Evolutionary conservation across 1,140 invertebrate genomes (phyloP), one percentile per base, ranked within the genome.

Genomic region (Eufriesea mexicana): DNA sequence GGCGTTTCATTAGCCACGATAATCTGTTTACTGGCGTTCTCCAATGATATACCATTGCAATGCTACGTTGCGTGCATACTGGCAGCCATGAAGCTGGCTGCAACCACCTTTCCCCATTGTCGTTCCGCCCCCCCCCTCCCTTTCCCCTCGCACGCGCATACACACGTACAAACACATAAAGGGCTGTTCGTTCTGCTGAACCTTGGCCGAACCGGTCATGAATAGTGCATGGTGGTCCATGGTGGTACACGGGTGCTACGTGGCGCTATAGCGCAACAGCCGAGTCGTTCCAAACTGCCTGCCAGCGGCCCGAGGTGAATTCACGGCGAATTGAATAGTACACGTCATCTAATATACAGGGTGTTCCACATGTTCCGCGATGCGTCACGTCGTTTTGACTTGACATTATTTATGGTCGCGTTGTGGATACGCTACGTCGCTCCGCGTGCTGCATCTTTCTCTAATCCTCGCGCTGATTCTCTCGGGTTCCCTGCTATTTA

Each of bases 271-370:
- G 47, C 68, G 67, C 54, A 64, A 73, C 70, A 67, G 45, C 62
- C 72, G 64, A 89, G 85, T 87, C 83, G 79, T 82, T 84, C 73
- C 86, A 67, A 35, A 81, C 84, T 87, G 85, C 82, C 86, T 87
- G 87, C 84, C 83, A 72, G 79, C 54, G 49, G 68, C 42, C 61
- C 66, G 57, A 55, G 79, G 51, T 84, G 61, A 73, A 85, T 78
- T 85, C 86, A 83, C 80, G 77, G 85, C 83, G 86, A 90, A 92
- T 91, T 91, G 88, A 90, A 91, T 90, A 87, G 86, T 91, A 86
- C 88, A 87, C 83, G 88, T 91, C 91, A 92, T 92, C 87, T 91
- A 88, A 92, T 92, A 91, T 91, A 92, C 89, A 90, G 89, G 84
- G 82, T 88, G 90, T 90, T 85, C 87, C 90, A 89, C 90, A 90